A percentile compares a stretch with the other conserved stretches of the same genome.
These are phyloP conservation scores for Syngnathoides biaculeatus DNA, from an alignment of 2,113 vertebrate species.

Conservation along the genomic window DNA sequence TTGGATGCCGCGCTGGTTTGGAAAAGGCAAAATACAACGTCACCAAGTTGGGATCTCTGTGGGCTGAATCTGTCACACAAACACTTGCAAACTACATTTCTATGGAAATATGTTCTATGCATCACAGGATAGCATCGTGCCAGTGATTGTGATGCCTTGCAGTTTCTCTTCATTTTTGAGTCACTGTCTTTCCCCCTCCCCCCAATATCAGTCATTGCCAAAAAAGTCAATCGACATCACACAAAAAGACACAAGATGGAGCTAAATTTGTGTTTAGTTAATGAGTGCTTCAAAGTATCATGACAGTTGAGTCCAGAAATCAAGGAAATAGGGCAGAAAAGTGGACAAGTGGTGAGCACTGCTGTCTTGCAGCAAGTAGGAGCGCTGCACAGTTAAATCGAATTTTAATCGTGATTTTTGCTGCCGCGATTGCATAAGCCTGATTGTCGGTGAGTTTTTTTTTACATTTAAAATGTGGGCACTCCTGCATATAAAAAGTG, in stretches of 20 bases:
- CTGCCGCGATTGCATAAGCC: no score
- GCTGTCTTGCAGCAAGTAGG: not conserved
- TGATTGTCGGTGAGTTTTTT: no score
- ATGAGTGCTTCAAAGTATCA: not conserved
- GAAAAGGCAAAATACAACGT: not conserved
- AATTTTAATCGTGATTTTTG: no score
- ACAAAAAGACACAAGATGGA: no score
- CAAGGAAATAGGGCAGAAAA: not conserved
- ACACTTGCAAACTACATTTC: not conserved
- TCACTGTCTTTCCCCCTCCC: no score
- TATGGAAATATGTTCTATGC: not conserved
- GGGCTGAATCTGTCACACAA: constrained; percentile 19
- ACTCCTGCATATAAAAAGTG: no score
- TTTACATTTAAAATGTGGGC: no score
- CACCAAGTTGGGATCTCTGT: not conserved
- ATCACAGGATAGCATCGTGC: not conserved
- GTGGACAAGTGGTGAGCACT: not conserved
- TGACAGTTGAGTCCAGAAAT: not conserved
- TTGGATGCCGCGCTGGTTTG: not conserved
- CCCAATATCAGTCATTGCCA: no score
- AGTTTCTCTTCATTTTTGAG: not conserved
- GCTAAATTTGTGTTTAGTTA: no score
- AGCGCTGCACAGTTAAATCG: no score
- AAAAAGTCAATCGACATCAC: no score
- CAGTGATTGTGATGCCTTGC: not conserved